These are phyloP conservation scores for Nasonia longicornis DNA, from an alignment of 1,140 invertebrate species.

Conservation along the genomic window DNA sequence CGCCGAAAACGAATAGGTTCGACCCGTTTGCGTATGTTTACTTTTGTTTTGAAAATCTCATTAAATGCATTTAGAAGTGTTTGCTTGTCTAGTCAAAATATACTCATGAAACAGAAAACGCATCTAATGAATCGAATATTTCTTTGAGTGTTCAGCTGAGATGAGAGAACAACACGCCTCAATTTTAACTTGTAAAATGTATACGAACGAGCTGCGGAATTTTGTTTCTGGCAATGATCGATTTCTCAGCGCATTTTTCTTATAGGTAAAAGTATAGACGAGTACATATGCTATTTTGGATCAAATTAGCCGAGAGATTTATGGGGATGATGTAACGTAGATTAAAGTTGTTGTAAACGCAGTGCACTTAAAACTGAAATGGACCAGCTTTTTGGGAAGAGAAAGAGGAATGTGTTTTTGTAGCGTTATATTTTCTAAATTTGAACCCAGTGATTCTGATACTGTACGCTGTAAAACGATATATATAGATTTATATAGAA, in stretches of 20 bases:
- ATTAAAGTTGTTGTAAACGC: slow-evolving; percentile 20
- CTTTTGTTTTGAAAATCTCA: background rate
- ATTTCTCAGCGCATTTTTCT: slow-evolving; percentile 8
- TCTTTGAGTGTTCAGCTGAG: no score
- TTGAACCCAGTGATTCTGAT: slow-evolving; percentile 22
- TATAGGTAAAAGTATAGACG: background rate
- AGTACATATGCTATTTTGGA: slow-evolving; percentile 10
- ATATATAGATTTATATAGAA: slow-evolving; percentile 46
- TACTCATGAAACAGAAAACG: background rate
- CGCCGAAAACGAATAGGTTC: background rate
- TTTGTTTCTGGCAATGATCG: background rate
- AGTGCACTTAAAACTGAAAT: slow-evolving; percentile 28
- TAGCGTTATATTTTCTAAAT: background rate
- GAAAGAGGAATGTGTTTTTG: background rate
- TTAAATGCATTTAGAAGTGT: background rate
- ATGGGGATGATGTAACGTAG: background rate
- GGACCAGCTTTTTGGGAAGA: slow-evolving; percentile 17
- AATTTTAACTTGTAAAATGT: background rate
- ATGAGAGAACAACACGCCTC: background rate
- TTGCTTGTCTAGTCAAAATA: background rate
- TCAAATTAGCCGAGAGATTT: background rate
- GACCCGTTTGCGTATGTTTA: background rate
- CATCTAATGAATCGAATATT: no score
- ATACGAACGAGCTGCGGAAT: background rate
- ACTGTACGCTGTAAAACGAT: slow-evolving; percentile 29